Conservation (phyloP, 2,113 vertebrate species). For the Columba janthina region DNA sequence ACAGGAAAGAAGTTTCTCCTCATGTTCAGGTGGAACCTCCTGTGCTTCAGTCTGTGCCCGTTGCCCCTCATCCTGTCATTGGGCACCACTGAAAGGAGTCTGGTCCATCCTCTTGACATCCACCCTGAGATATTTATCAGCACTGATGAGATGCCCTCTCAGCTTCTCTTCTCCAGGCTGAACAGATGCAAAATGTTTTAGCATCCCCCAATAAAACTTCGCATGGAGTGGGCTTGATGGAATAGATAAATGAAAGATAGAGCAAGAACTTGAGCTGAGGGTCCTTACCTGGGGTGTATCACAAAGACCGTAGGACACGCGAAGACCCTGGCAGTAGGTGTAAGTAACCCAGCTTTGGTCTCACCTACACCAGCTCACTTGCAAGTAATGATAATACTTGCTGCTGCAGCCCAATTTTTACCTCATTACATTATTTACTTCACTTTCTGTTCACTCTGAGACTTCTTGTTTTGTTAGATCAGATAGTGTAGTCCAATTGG, state of each 20-base stretch:
- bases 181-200: neutral
- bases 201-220: neutral
- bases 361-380: fast-evolving
- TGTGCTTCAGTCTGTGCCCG: too few relatives aligned
- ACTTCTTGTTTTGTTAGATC: neutral
- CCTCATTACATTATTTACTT: neutral
- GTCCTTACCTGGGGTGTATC: fast-evolving
- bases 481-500: neutral
- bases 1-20: too few relatives aligned
- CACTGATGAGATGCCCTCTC: too few relatives aligned
- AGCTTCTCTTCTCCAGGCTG: too few relatives aligned
- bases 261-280: neutral
- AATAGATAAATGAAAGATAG: neutral
- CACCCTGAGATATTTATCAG: too few relatives aligned
- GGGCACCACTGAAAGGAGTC: too few relatives aligned
- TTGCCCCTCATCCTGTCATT: too few relatives aligned
- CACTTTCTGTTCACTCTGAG: neutral
- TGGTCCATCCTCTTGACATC: too few relatives aligned
- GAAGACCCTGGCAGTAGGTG: neutral
- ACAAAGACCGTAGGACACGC: fast-evolving
- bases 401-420: neutral
- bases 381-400: neutral
- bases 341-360: neutral
- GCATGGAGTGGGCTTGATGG: neutral
- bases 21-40: too few relatives aligned